Percentiles rank a stretch among this genome's conserved stretches.
phyloP scores from a whole-genome alignment of 2,797 vertebrate species.

The Liasis olivaceus region DNA sequence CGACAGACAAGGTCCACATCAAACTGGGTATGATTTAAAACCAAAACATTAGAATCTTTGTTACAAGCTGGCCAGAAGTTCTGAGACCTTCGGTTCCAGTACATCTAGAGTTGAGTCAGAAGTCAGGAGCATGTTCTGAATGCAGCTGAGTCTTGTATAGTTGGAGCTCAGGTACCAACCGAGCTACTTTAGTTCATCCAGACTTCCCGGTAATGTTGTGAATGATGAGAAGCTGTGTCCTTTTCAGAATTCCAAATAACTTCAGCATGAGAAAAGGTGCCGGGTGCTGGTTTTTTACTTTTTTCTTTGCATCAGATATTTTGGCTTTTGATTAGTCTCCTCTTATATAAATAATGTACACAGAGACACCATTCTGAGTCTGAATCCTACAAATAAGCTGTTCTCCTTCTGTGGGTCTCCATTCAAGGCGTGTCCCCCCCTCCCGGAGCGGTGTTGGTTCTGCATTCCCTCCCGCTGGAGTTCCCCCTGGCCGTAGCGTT shows the following conservation, averaged over 20 bases:
- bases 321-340: no score
- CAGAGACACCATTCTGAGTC: background rate
- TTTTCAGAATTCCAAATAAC: background rate
- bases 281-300: background rate
- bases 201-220: background rate
- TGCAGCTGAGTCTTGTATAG: background rate
- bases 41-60: accelerated
- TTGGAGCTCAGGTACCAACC: background rate
- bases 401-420: background rate
- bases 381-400: background rate
- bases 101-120: background rate
- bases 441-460: constrained; percentile 89
- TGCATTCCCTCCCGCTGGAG: constrained; percentile 95
- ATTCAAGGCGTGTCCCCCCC: constrained; percentile 90
- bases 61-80: no score
- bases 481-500: constrained; percentile 97
- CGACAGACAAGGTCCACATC: constrained; percentile 96
- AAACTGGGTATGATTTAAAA: constrained; percentile 82
- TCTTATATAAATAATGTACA: background rate
- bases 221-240: background rate
- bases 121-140: background rate
- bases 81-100: no score
- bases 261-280: no score
- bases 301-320: background rate
- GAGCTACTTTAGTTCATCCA: no score